Base-by-base conservation (phyloP, 2,113 vertebrate species). In the Sinocyclocheilus rhinocerous region DNA sequence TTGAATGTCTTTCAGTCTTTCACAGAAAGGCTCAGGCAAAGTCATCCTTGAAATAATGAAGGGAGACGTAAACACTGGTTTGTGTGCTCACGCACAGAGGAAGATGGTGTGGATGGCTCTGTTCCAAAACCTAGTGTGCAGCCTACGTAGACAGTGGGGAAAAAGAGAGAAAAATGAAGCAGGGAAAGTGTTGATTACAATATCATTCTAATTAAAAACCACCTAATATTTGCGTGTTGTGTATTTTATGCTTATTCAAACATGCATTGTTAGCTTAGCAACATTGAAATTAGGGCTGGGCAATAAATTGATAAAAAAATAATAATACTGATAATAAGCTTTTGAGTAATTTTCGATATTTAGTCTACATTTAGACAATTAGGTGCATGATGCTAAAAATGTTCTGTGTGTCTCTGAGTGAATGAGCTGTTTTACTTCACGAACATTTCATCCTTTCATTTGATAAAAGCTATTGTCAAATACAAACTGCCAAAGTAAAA, bases 51-150 rank as follows among this genome's bases (percentile, higher is more conserved):
- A 80, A 84, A 84, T 57, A 52, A 16, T 77, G 42, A 33, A n/a
- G 18, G 29, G 29, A 67, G 59, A 83, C 85, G 76, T 73, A 78
- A 84, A 55, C 55, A 59, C 67, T 33, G 3, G 33, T 18, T 11
- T 18, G 69, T 72, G 69, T 70, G 45, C 69, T 85, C 57, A 87
- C 88, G 75, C 87, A 86, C 79, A 4, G 22, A 65, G n/a, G 78
- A 65, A 63, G 59, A 81, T 81, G n/a, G n/a, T 45, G 76, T 76
- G 72, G 39, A 76, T 76, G 55, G 50, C 55, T 65, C 12, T 24
- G 59, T 20, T 81, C n/a, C 78, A 45, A 65, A 81, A 65, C 39
- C 59, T 81, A 48, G 59, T 81, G 59, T 24, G 59, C 36, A 2
- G 57, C 33, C 57, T 81, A 45, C 4, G 8, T 45, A 81, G 78